Evolutionary conservation across 2,113 vertebrate species (phyloP).

Genomic region (Phrynosoma blainvillii): DNA sequence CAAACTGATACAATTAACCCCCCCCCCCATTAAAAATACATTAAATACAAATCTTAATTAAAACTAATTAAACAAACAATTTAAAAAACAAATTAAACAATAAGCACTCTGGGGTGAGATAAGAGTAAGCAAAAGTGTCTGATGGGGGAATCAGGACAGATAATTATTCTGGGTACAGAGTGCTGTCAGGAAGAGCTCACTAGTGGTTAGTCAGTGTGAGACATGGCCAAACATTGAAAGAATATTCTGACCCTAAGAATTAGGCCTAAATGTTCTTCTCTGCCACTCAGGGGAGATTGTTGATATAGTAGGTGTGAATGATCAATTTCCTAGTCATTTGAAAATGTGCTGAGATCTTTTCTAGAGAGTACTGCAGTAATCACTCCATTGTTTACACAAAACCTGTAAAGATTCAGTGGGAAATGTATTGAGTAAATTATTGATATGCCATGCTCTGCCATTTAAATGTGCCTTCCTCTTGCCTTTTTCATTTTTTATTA

Average conservation of each 20-base stretch:
- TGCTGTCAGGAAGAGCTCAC: not conserved
- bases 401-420: not conserved
- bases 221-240: not conserved
- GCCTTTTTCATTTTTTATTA: not conserved
- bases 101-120: too few relatives aligned
- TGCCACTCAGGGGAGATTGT: not conserved
- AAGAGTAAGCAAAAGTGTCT: too few relatives aligned
- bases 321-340: not conserved
- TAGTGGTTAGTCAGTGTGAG: not conserved
- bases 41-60: too few relatives aligned
- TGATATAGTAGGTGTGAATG: not conserved
- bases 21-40: too few relatives aligned
- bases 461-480: not conserved
- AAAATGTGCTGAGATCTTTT: not conserved
- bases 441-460: not conserved
- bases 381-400: not conserved
- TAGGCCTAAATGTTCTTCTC: not conserved
- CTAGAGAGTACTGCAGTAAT: not conserved
- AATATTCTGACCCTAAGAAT: not conserved
- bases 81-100: too few relatives aligned
- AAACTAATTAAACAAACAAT: too few relatives aligned
- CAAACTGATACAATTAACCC: too few relatives aligned
- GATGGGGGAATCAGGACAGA: too few relatives aligned
- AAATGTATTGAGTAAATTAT: slow-evolving; percentile 5
- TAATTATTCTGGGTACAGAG: too few relatives aligned